phyloP scores from a whole-genome alignment of 2,113 vertebrate genomes.

The Scytalopus superciliaris region DNA sequence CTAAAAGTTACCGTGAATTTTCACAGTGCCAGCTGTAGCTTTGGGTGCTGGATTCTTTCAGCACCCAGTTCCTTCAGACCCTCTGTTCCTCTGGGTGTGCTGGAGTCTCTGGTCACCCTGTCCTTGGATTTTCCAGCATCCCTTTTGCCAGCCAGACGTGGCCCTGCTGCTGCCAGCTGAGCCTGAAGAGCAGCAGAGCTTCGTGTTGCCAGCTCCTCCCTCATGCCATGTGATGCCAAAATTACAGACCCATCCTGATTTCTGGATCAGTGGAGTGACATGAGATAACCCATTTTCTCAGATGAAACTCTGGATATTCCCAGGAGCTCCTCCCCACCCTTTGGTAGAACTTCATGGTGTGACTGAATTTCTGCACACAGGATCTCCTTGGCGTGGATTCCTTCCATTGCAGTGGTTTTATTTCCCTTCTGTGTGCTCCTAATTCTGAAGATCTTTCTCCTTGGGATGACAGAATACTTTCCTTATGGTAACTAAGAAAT shows the following conservation, averaged over 20 bases:
- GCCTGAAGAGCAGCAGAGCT: not conserved
- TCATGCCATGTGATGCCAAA: not conserved
- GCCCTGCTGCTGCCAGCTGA: not conserved
- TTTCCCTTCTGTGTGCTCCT: not conserved
- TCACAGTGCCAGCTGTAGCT: fast-evolving
- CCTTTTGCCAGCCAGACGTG: not conserved
- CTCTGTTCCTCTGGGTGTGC: not conserved
- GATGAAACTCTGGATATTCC: not conserved
- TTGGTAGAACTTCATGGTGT: not conserved
- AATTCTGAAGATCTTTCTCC: not conserved
- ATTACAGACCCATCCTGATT: not conserved
- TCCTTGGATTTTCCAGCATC: not conserved
- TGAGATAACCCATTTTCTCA: not conserved
- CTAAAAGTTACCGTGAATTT: not conserved
- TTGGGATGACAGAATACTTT: not conserved
- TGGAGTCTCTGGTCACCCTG: not conserved
- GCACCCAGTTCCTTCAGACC: not conserved
- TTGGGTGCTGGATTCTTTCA: not conserved
- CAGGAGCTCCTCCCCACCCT: not conserved
- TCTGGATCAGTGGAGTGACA: not conserved
- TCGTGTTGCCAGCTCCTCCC: not conserved
- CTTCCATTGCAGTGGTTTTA: not conserved
- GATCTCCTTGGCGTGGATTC: not conserved
- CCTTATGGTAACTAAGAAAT: not conserved
- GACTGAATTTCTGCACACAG: not conserved